Evolutionary conservation across 2,797 vertebrate genomes (phyloP).

Genomic region (Oreortyx pictus): DNA sequence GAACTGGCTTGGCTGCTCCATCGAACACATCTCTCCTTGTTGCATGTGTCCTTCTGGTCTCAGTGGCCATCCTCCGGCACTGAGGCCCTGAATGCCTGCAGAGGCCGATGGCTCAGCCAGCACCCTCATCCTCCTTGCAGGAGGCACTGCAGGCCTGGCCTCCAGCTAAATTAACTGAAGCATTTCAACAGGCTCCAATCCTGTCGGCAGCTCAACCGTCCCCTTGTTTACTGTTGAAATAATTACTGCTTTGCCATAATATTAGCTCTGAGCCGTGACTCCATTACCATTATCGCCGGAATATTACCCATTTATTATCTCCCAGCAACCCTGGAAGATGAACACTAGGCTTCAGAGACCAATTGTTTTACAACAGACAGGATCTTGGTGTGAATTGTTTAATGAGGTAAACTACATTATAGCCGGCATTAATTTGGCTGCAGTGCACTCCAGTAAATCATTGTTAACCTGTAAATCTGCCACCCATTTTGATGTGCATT

Average conservation of each 20-base stretch:
- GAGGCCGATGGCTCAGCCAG: not conserved
- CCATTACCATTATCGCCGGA: constrained; percentile 82
- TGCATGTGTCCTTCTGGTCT: fast-evolving
- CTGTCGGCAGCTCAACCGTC: constrained; percentile 79
- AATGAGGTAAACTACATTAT: constrained; percentile 84
- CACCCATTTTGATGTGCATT: constrained; percentile 58
- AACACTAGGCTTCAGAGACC: constrained; percentile 84
- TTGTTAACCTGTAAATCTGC: constrained; percentile 79
- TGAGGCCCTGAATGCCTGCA: not conserved
- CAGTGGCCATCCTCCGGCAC: not conserved
- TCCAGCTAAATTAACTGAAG: constrained; percentile 64
- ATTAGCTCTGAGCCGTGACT: constrained; percentile 86
- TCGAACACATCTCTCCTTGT: fast-evolving
- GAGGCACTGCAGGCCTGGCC: not conserved
- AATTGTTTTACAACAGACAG: constrained; percentile 82
- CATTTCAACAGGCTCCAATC: constrained; percentile 74
- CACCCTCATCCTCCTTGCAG: not conserved
- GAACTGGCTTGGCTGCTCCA: not conserved
- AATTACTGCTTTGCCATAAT: constrained; percentile 86
- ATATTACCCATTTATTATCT: constrained; percentile 87
- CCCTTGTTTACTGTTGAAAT: constrained; percentile 87
- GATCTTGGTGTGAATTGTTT: constrained; percentile 82
- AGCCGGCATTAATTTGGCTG: constrained; percentile 77
- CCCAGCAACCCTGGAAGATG: constrained; percentile 84
- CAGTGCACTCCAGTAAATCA: constrained; percentile 73